Evolutionary conservation across 2,888 invertebrate species (phyloP).

Genomic region (Tenthredo mesomela): DNA sequence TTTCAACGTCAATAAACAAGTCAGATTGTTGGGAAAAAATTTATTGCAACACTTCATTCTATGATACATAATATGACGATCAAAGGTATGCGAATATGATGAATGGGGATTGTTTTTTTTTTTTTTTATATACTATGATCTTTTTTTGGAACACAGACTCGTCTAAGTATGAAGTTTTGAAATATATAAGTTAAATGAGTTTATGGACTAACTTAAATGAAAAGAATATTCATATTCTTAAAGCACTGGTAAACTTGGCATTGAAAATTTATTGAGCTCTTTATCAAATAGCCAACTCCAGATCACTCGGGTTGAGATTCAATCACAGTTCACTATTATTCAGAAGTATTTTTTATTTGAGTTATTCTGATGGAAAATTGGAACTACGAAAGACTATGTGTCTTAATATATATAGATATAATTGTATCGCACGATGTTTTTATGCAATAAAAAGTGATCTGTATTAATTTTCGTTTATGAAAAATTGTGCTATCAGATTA

Average conservation of each 20-base stretch:
- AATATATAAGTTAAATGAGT: background rate
- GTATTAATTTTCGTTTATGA: slow-evolving; percentile 77
- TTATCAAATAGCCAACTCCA: background rate
- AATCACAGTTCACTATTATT: background rate
- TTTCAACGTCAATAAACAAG: background rate
- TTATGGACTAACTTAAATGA: background rate
- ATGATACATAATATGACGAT: background rate
- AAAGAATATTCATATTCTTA: background rate
- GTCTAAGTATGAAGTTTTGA: background rate
- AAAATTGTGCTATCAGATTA: slow-evolving; percentile 92
- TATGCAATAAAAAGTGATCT: background rate
- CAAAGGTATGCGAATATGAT: background rate
- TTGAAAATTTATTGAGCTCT: background rate
- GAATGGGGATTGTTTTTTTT: background rate
- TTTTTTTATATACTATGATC: background rate
- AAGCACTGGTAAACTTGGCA: background rate
- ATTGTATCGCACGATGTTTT: background rate
- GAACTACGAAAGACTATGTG: background rate
- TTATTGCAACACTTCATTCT: slow-evolving; percentile 5
- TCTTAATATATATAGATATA: background rate
- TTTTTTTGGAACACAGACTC: background rate
- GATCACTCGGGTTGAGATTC: background rate
- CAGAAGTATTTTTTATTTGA: background rate
- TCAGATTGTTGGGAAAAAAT: background rate
- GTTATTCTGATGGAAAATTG: background rate